Percentiles rank a stretch among this genome's conserved stretches.
phyloP scores from a whole-genome alignment of 2,113 vertebrate genomes.

The Vicugna pacos region DNA sequence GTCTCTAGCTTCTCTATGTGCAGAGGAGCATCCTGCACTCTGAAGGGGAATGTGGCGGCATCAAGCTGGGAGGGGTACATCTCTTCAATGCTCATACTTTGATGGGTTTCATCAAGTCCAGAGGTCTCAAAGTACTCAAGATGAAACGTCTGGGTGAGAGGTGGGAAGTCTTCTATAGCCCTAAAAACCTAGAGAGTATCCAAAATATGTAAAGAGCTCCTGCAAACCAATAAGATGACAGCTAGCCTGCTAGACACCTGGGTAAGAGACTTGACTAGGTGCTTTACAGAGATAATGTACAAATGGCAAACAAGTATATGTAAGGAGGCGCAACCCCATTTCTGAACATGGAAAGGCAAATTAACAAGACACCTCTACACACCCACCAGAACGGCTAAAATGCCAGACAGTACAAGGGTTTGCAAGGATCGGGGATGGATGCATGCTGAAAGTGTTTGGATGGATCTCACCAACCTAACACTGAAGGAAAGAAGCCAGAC shows the following conservation, averaged over 20 bases:
- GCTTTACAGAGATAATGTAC: not conserved
- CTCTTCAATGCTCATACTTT: not conserved
- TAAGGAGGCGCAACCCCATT: not conserved
- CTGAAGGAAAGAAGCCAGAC: not conserved
- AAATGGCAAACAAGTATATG: not conserved
- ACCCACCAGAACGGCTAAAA: not conserved
- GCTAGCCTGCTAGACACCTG: not conserved
- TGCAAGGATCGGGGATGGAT: not conserved
- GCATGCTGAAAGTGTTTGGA: not conserved
- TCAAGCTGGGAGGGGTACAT: not conserved
- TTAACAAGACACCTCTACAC: not conserved
- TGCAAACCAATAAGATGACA: not conserved
- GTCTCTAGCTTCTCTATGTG: not conserved
- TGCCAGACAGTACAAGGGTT: not conserved
- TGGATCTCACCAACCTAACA: not conserved
- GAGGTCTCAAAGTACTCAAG: not conserved
- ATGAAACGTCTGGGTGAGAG: not conserved
- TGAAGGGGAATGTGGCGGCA: not conserved
- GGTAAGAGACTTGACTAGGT: not conserved
- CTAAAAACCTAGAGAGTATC: not conserved
- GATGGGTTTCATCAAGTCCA: not conserved
- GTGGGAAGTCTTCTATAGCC: not conserved
- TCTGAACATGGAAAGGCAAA: not conserved
- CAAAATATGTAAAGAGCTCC: not conserved
- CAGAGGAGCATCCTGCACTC: not conserved